Conservation (phyloP, 2,113 vertebrate genomes). For the Halichoeres trimaculatus region DNA sequence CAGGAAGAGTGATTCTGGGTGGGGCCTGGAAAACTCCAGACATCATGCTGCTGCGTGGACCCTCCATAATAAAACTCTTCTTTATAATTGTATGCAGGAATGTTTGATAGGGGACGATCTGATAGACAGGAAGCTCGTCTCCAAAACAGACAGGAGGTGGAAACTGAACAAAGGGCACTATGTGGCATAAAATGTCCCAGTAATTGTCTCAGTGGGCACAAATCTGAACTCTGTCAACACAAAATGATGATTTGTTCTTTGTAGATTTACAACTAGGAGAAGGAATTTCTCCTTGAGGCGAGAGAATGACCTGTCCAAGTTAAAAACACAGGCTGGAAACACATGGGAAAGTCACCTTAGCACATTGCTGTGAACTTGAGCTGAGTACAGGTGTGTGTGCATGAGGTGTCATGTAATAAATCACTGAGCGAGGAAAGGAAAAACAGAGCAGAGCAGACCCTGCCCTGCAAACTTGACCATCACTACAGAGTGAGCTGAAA, state of each 20-base stretch:
- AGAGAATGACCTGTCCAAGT: conserved; percentile 59
- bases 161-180: conserved; percentile 54
- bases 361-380: conserved; percentile 55
- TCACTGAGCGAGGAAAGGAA: conserved; percentile 41
- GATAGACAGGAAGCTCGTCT: conserved; percentile 4
- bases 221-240: not conserved
- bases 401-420: conserved; percentile 49
- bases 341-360: conserved; percentile 60
- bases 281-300: conserved; percentile 75
- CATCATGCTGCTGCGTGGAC: conserved; percentile 6
- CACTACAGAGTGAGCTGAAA: not conserved
- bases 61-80: conserved; percentile 24
- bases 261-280: conserved; percentile 53
- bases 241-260: conserved; percentile 15
- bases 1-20: conserved; percentile 5
- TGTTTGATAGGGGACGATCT: conserved; percentile 25
- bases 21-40: conserved; percentile 23
- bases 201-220: conserved; percentile 57
- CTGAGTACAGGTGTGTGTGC: conserved; percentile 58
- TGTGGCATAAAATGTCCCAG: conserved; percentile 52
- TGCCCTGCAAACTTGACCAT: conserved; percentile 14
- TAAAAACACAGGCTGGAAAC: conserved; percentile 58
- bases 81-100: conserved; percentile 41
- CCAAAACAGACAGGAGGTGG: conserved; percentile 6
- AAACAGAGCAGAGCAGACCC: conserved; percentile 18